phyloP scores from a whole-genome alignment of 2,888 invertebrate genomes.

The Campopleginae sp. region DNA sequence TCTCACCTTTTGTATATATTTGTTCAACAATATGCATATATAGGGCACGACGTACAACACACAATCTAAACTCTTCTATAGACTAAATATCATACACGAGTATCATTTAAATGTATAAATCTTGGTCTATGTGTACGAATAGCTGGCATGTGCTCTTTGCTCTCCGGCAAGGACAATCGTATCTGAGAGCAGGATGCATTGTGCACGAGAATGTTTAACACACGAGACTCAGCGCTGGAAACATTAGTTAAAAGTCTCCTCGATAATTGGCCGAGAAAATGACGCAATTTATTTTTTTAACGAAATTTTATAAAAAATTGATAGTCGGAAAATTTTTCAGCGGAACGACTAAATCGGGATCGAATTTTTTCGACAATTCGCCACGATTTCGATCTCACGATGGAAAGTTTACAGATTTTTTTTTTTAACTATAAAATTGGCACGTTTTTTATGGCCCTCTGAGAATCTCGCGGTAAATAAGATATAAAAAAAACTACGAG shows the following conservation, averaged over 20 bases:
- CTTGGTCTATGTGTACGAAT: constrained; percentile 3
- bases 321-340: background rate
- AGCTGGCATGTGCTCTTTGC: constrained; percentile 55
- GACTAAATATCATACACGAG: background rate
- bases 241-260: background rate
- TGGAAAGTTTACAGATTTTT: background rate
- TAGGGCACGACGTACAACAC: background rate
- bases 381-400: background rate
- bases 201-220: constrained; percentile 6
- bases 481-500: background rate
- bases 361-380: background rate
- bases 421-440: background rate
- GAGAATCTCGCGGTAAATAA: background rate
- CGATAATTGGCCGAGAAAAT: background rate
- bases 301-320: background rate
- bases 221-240: background rate
- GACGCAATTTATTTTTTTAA: background rate
- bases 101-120: constrained; percentile 16
- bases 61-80: constrained; percentile 4
- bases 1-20: constrained; percentile 34
- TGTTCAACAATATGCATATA: background rate
- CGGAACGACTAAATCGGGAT: background rate
- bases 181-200: constrained; percentile 50
- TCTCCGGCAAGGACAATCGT: constrained; percentile 65
- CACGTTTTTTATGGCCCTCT: background rate